Evolutionary conservation across 2,113 vertebrate genomes (phyloP), one percentile per base, ranked within the genome.

Genomic region (Sphaerodactylus townsendi): DNA sequence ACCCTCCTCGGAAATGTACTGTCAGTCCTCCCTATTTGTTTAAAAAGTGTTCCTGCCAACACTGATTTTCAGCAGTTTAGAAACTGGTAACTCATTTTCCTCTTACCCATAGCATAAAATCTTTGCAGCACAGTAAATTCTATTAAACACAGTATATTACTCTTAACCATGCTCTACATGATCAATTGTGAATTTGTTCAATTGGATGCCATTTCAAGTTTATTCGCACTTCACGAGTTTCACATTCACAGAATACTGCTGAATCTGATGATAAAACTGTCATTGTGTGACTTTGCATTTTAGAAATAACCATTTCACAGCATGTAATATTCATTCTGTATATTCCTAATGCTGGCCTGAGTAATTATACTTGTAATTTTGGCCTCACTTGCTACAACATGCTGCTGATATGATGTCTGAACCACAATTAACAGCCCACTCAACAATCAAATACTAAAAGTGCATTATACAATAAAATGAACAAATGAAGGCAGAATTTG

Each of bases 401-500:
- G 59, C 10, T 41, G 59, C 59, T 82, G 64, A 65, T 37, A 84
- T 46, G 35, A 86, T 90, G 65, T 84, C 86, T 88, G 84, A 90
- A 82, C 77, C 83, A 87, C 62, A 89, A 86, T 87, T 86, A 94
- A 79, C 50, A 19, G 41, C 68, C 74, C 56, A 79, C 59, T 56
- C 23, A 30, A 79, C 87, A 84, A 90, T 91, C 89, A 88, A 81
- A 88, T 92, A 92, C 86, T 79, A 21, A 85, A 87, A 75, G 87
- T 37, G 82, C 85, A 89, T 64, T 80, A 87, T 77, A 88, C 74
- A 77, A 59, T n/a, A 39, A 37, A 69, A 77, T 11, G 86, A 92
- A 90, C 88, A 92, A 88, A 94, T 83, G 82, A 95, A 94, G 88
- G 88, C 95, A 93, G 93, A 92, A 94, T 96, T 28, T 96, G 95